phyloP scores from a whole-genome alignment of 1,140 invertebrate genomes.

The Papilio machaon region DNA sequence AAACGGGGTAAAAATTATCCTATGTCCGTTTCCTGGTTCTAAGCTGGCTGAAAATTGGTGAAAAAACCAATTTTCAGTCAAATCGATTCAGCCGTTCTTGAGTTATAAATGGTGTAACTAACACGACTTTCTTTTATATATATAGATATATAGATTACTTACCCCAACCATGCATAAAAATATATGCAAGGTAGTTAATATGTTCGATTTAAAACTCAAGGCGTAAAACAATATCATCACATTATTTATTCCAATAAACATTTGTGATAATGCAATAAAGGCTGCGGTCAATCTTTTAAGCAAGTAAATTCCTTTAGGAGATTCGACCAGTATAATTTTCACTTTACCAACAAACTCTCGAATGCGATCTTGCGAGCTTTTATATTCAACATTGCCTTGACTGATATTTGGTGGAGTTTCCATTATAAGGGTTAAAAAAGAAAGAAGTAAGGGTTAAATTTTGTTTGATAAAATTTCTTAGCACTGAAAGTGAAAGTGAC shows the following conservation, averaged over 20 bases:
- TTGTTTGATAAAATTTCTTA: constrained; percentile 11
- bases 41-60: too few relatives aligned
- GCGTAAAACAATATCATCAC: constrained; percentile 53
- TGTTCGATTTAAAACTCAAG: constrained; percentile 42
- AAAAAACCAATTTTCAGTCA: too few relatives aligned
- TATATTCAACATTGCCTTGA: constrained; percentile 33
- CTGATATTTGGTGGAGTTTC: not conserved
- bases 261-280: constrained; percentile 48
- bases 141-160: constrained; percentile 40
- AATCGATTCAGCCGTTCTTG: too few relatives aligned
- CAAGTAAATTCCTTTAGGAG: constrained; percentile 45
- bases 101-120: too few relatives aligned
- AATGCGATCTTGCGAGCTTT: constrained; percentile 15
- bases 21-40: too few relatives aligned
- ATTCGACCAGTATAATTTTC: constrained; percentile 65
- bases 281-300: constrained; percentile 50
- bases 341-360: constrained; percentile 66
- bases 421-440: constrained; percentile 2
- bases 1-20: too few relatives aligned
- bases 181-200: constrained; percentile 51
- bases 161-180: constrained; percentile 63
- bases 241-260: constrained; percentile 51
- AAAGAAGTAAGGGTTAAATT: not conserved
- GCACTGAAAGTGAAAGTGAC: constrained; percentile 8
- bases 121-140: too few relatives aligned